Percentiles rank a stretch among this genome's conserved stretches.
Conservation (phyloP, 2,888 invertebrate species). For the Psococerastis gibbosa region DNA sequence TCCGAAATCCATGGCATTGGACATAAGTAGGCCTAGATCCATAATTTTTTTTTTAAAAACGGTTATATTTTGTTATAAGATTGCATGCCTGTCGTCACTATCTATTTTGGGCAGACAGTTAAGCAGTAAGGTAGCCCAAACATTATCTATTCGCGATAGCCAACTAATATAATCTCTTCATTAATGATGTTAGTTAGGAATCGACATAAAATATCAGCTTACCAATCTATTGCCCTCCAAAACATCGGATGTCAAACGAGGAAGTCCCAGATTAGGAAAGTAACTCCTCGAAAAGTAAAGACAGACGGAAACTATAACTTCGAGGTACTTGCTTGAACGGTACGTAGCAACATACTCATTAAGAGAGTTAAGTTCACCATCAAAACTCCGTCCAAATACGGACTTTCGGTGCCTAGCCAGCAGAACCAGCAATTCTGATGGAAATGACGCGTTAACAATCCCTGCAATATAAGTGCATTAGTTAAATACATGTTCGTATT, state of each 20-base stretch:
- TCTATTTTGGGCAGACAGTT: too few species aligned
- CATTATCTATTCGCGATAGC: too few species aligned
- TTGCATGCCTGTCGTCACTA: too few species aligned
- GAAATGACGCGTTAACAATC: conserved; percentile 1
- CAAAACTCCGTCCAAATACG: conserved; percentile 48
- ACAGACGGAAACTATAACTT: conserved; percentile 53
- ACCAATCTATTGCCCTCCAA: conserved; percentile 48
- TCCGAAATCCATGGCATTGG: too few species aligned
- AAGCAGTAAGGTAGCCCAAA: too few species aligned
- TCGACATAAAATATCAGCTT: too few species aligned
- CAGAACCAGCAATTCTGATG: conserved; percentile 34
- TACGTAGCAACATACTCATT: conserved; percentile 47
- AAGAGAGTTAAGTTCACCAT: conserved; percentile 30
- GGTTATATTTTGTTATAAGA: too few species aligned
- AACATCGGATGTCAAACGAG: conserved; percentile 44
- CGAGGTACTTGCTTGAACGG: conserved; percentile 61
- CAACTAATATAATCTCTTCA: too few species aligned
- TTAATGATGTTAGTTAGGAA: too few species aligned
- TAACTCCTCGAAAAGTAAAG: conserved; percentile 65
- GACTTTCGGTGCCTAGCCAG: conserved; percentile 60
- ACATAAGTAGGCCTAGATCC: too few species aligned
- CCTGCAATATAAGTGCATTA: background rate
- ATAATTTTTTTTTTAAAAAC: too few species aligned
- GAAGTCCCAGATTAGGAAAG: conserved; percentile 49
- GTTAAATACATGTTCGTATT: too few species aligned